phyloP scores from a whole-genome alignment of 2,888 invertebrate species.

The Oxyteleia sp. region DNA sequence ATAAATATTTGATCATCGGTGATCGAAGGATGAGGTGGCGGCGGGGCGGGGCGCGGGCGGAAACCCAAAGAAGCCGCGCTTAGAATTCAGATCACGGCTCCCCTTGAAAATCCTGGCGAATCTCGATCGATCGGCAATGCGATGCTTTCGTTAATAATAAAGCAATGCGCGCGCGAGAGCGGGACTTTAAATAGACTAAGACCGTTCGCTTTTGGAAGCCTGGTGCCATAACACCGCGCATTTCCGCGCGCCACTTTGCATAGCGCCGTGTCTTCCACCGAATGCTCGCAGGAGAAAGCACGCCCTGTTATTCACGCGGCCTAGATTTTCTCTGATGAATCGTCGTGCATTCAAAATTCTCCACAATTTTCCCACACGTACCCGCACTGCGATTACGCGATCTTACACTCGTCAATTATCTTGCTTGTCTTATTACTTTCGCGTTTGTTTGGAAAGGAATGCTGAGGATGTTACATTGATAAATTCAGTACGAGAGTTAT shows the following conservation, averaged over 20 bases:
- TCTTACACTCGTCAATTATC: conserved; percentile 48
- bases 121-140: conserved; percentile 62
- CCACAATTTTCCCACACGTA: conserved; percentile 42
- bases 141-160: conserved; percentile 60
- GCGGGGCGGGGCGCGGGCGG: neutral
- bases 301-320: conserved; percentile 51
- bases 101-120: conserved; percentile 56
- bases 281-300: conserved; percentile 29
- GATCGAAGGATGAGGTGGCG: conserved; percentile 12
- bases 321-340: conserved; percentile 48
- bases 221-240: conserved; percentile 58
- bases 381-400: conserved; percentile 28
- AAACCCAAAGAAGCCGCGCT: conserved; percentile 52
- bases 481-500: too few species aligned
- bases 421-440: conserved; percentile 32
- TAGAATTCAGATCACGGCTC: conserved; percentile 68
- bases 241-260: conserved; percentile 58
- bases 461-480: too few species aligned
- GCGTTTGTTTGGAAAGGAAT: neutral
- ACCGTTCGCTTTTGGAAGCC: conserved; percentile 46
- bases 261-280: conserved; percentile 33
- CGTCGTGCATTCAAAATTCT: conserved; percentile 40
- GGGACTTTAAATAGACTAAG: conserved; percentile 64
- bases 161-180: conserved; percentile 33
- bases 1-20: conserved; percentile 43